Evolutionary conservation across 2,888 invertebrate species (phyloP).

Genomic region (Sphaerophoria taeniata): DNA sequence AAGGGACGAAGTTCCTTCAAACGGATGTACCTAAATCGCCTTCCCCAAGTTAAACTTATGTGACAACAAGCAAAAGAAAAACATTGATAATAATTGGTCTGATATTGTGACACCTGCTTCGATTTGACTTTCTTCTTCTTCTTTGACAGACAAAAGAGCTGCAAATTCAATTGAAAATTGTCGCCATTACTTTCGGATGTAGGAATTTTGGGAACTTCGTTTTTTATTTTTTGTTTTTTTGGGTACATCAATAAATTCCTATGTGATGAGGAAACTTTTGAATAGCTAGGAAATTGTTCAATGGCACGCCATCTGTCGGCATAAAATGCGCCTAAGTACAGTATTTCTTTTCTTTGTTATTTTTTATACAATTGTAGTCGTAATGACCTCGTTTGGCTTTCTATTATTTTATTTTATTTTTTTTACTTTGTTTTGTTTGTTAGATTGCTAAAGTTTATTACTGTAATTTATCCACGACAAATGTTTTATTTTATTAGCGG

Average conservation of each 20-base stretch:
- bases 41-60: constrained; percentile 29
- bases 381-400: constrained; percentile 68
- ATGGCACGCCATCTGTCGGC: constrained; percentile 68
- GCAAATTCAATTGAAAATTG: constrained; percentile 44
- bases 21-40: constrained; percentile 4
- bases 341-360: background rate
- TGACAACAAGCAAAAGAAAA: background rate
- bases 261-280: constrained; percentile 43
- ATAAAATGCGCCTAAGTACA: constrained; percentile 20
- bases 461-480: constrained; percentile 70
- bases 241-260: background rate
- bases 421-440: constrained; percentile 16
- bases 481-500: constrained; percentile 70
- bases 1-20: constrained; percentile 20
- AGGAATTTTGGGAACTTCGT: too few species aligned
- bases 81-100: constrained; percentile 18
- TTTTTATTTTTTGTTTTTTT: background rate
- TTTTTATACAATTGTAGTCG: constrained; percentile 55
- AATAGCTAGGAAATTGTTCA: constrained; percentile 61
- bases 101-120: constrained; percentile 41
- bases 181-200: background rate
- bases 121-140: constrained; percentile 15
- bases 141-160: constrained; percentile 20
- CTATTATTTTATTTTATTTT: constrained; percentile 43
- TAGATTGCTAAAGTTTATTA: constrained; percentile 58